Conservation (phyloP, 2,797 vertebrate species). For the Syndactyla subalaris region DNA sequence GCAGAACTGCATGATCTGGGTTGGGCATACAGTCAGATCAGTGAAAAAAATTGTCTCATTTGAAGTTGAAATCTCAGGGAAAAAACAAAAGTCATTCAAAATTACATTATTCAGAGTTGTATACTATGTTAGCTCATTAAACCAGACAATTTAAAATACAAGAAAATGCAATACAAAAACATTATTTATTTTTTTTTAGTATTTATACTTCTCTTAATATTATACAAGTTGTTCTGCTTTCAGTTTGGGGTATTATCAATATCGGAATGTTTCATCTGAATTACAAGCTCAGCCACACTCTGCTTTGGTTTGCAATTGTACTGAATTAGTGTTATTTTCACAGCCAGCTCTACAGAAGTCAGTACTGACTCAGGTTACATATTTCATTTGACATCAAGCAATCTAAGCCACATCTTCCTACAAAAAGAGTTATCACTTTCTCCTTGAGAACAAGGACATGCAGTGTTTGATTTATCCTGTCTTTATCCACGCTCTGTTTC, state of each 20-base stretch:
- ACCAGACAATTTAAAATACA: background rate
- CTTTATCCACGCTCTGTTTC: background rate
- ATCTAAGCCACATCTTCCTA: background rate
- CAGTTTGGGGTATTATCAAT: background rate
- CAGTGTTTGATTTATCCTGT: background rate
- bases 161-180: background rate
- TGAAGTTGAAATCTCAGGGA: background rate
- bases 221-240: background rate
- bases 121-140: background rate
- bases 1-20: background rate
- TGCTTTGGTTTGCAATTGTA: background rate
- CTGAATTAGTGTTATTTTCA: background rate
- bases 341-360: background rate
- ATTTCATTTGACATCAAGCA: background rate
- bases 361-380: background rate
- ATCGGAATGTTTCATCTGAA: background rate
- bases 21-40: background rate
- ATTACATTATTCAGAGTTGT: background rate
- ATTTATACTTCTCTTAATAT: background rate
- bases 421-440: background rate
- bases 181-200: background rate
- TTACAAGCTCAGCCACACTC: background rate
- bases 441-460: slow-evolving; percentile 12
- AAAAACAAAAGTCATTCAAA: background rate
- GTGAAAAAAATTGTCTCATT: background rate